Evolutionary conservation across 1,140 invertebrate species (phyloP), one percentile per base, ranked within the genome.

Genomic region (Drosophila paulistorum): DNA sequence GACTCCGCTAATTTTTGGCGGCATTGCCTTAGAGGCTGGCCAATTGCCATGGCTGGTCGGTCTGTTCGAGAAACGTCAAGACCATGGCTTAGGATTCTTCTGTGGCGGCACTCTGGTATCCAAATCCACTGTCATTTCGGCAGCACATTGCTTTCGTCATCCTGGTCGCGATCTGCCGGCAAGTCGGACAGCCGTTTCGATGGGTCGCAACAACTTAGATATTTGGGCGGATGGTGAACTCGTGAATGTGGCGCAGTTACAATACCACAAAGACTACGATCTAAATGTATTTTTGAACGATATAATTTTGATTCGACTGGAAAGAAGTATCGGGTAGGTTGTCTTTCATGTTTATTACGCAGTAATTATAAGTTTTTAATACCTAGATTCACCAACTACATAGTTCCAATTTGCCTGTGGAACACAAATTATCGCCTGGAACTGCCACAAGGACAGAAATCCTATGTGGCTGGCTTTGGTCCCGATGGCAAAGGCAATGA

Each of bases 11-110:
- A 94, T 95, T 20, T 93, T 95, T 6, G 94, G 94, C n/a, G 95
- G 95, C 2, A 75, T 87, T 7, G 83, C 92, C 0, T 90, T 94
- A 2, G 74, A 90, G 1, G 91, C 93, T 7, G 95, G 95, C 20
- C 93, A 95, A 65, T 94, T 94, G 89, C 96, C 96, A 0, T 96
- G 96, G 96, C 90, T 96, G 42, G 95, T 94, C 0, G 94, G 94
- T 3, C 93, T 96, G 55, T 94, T 94, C 70, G 74, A 93, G 35
- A 84, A 90, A 1, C 51, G 37, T 1, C 23, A 60, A 2, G 70
- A 66, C 7, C 67, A 70, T 33, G 74, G 66, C 1, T 69, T 82
- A 1, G 37, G 14, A 4, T 91, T 86, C 41, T 77, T 81, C 17
- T 95, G 94, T 60, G 93, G 93, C 4, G 94, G 93, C 0, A 93